These are phyloP conservation scores for Furcifer pardalis DNA, from an alignment of 2,797 vertebrate species.

Conservation along the genomic window DNA sequence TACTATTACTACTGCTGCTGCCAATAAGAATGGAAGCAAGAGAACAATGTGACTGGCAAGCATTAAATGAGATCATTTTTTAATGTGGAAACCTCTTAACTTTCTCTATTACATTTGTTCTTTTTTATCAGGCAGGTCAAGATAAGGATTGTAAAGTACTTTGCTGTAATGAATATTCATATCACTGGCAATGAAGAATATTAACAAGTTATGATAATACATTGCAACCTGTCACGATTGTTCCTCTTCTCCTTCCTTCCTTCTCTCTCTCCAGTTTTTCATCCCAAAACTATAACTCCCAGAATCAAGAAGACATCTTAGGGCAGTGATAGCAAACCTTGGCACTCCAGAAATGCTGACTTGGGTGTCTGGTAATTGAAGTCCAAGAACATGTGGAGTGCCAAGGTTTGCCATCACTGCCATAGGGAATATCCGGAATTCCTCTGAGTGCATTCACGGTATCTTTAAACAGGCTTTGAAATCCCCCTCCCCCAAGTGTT, in stretches of 20 bases:
- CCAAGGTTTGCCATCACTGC: no score
- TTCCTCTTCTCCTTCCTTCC: no score
- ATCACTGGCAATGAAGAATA: background rate
- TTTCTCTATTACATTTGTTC: conserved; percentile 1
- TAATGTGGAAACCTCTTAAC: conserved; percentile 12
- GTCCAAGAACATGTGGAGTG: no score
- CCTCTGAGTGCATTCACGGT: background rate
- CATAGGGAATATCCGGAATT: no score
- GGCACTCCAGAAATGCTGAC: no score
- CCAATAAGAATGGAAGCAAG: conserved; percentile 12
- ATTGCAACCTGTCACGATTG: background rate
- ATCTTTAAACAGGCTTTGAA: background rate
- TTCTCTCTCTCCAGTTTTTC: background rate
- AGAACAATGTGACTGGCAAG: background rate
- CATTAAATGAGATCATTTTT: background rate
- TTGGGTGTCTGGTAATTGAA: no score
- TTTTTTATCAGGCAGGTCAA: background rate
- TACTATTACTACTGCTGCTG: background rate
- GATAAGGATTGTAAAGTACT: background rate
- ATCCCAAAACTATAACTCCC: background rate
- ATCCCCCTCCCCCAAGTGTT: background rate
- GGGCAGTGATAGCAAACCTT: no score
- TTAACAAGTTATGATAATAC: background rate
- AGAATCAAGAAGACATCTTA: background rate
- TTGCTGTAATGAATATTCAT: background rate